These are phyloP conservation scores for Penelope pileata DNA, from an alignment of 2,113 vertebrate genomes.

Conservation along the genomic window DNA sequence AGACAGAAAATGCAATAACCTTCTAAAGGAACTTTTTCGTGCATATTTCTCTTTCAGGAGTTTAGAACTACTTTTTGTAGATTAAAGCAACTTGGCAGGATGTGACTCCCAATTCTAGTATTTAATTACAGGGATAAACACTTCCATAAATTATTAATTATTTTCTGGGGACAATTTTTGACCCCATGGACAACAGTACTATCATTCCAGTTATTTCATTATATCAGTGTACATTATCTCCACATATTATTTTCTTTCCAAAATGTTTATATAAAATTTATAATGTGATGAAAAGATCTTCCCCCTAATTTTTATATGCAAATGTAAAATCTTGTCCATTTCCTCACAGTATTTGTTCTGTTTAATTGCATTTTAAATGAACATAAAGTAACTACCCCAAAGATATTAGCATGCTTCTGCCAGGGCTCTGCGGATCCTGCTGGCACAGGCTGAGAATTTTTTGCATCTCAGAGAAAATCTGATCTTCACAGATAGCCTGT, in stretches of 20 bases:
- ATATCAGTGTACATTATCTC: neutral
- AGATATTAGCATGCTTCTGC: constrained; percentile 9
- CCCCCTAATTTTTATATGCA: constrained; percentile 50
- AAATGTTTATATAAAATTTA: constrained; percentile 64
- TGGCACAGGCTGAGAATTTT: neutral
- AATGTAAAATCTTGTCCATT: constrained; percentile 50
- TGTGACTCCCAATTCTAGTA: neutral
- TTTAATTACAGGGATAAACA: constrained; percentile 53
- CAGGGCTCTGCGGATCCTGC: neutral
- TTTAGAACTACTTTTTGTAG: neutral
- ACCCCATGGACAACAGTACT: neutral
- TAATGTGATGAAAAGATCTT: constrained; percentile 52
- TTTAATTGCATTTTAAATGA: constrained; percentile 73
- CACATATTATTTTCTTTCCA: constrained; percentile 27
- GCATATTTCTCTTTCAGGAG: neutral
- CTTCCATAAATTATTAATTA: constrained; percentile 45
- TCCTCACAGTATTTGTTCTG: constrained; percentile 65
- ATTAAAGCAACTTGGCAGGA: neutral
- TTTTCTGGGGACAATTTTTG: constrained; percentile 12
- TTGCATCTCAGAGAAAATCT: neutral
- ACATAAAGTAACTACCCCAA: constrained; percentile 32
- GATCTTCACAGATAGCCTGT: neutral
- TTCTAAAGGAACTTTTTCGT: neutral
- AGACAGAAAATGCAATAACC: neutral
- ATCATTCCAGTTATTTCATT: neutral